Evolutionary conservation across 2,888 invertebrate species (phyloP).

Genomic region (Gerris lacustris): DNA sequence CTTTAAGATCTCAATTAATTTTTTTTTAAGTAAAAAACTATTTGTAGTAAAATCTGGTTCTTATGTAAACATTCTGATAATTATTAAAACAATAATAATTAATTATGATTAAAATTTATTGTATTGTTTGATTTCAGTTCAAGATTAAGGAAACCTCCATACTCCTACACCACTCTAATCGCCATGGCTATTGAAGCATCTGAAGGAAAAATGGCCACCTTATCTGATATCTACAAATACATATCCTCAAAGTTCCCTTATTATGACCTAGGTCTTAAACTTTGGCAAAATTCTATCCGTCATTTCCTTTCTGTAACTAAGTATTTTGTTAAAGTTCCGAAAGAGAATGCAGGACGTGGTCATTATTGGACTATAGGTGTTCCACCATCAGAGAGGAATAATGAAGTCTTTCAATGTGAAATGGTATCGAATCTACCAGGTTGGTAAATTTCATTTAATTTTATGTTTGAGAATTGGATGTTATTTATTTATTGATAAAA

Average conservation of each 20-base stretch:
- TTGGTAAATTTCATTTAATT: too few species aligned
- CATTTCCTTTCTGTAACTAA: neutral
- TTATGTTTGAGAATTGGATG: too few species aligned
- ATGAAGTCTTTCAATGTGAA: too few species aligned
- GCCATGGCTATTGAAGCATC: neutral
- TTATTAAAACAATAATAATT: too few species aligned
- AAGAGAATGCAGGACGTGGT: neutral
- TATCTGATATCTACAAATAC: neutral
- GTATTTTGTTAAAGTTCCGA: conserved; percentile 3
- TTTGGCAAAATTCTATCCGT: neutral
- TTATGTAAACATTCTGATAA: too few species aligned
- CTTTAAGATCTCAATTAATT: too few species aligned
- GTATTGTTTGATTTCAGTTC: neutral
- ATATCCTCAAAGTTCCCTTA: neutral
- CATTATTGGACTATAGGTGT: neutral
- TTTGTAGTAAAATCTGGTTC: too few species aligned
- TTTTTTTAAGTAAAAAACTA: too few species aligned
- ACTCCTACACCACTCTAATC: neutral
- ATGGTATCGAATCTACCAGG: too few species aligned
- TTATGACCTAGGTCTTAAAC: neutral
- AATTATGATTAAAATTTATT: too few species aligned
- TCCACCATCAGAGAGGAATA: neutral
- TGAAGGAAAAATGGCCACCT: neutral
- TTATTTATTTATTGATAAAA: too few species aligned
- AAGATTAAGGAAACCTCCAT: neutral